A percentile compares a stretch with the other conserved stretches of the same genome.
Conservation (phyloP, 2,113 vertebrate species). For the Camelus bactrianus region DNA sequence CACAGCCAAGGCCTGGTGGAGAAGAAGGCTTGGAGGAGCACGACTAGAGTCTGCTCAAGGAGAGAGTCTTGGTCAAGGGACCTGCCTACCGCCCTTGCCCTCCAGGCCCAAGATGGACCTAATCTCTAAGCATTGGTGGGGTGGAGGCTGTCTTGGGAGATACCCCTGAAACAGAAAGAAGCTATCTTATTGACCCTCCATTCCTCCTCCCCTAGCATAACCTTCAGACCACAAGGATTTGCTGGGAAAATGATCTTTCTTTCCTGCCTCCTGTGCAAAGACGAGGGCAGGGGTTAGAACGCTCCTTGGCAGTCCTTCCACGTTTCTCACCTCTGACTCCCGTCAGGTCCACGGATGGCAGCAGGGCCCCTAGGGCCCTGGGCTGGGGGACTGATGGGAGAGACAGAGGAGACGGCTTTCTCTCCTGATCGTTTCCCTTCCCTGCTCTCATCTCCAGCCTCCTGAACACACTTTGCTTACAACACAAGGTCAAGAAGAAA, state of each 20-base stretch:
- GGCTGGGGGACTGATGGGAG: background rate
- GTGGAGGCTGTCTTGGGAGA: background rate
- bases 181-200: background rate
- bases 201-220: background rate
- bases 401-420: background rate
- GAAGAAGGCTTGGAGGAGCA: background rate
- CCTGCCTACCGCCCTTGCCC: background rate
- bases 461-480: background rate
- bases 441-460: background rate
- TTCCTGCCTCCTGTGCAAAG: background rate
- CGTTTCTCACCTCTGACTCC: background rate
- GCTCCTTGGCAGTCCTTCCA: background rate
- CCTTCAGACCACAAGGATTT: background rate
- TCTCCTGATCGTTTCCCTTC: background rate
- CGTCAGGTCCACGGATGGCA: rapidly evolving
- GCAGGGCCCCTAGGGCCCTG: background rate
- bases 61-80: background rate
- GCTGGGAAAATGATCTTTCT: background rate
- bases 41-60: background rate
- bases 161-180: background rate
- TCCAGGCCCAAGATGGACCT: background rate
- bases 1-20: background rate
- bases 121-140: background rate
- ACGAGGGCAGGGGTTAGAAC: background rate
- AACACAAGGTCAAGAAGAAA: background rate